A percentile compares a stretch with the other conserved stretches of the same genome.
phyloP scores from a whole-genome alignment of 2,888 invertebrate species.

The Zelleria hepariella region DNA sequence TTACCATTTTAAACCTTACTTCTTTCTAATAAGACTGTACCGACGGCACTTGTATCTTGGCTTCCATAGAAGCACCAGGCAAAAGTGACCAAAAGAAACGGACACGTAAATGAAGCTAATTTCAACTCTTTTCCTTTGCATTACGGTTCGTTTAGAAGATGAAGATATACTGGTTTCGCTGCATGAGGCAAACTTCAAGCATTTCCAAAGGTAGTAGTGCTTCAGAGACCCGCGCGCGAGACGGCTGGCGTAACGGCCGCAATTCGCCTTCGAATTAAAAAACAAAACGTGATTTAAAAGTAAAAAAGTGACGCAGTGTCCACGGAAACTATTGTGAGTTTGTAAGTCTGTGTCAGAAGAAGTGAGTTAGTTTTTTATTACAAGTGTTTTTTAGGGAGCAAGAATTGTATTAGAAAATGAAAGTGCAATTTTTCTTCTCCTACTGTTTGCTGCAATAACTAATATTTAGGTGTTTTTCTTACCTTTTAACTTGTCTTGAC shows the following conservation, averaged over 20 bases:
- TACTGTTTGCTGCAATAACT: neutral
- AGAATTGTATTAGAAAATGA: neutral
- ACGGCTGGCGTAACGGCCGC: neutral
- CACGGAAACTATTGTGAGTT: neutral
- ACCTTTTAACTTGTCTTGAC: too few species aligned
- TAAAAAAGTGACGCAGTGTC: neutral
- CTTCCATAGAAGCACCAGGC: neutral
- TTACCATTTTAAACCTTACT: neutral
- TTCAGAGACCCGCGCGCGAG: neutral
- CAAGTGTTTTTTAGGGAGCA: neutral
- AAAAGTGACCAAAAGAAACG: neutral
- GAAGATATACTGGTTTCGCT: neutral
- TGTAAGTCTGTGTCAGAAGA: neutral
- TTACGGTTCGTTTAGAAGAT: neutral
- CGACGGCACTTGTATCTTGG: neutral
- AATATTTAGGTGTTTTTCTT: neutral
- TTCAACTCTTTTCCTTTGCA: neutral
- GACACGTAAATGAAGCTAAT: neutral
- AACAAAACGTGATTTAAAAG: neutral
- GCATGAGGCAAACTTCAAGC: neutral
- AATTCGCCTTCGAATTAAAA: neutral
- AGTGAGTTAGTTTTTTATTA: neutral
- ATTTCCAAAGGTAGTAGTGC: neutral
- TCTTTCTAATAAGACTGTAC: neutral
- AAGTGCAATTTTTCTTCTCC: conserved; percentile 1